Evolutionary conservation across 1,140 invertebrate genomes (phyloP).

Genomic region (Lepidurus couesii): DNA sequence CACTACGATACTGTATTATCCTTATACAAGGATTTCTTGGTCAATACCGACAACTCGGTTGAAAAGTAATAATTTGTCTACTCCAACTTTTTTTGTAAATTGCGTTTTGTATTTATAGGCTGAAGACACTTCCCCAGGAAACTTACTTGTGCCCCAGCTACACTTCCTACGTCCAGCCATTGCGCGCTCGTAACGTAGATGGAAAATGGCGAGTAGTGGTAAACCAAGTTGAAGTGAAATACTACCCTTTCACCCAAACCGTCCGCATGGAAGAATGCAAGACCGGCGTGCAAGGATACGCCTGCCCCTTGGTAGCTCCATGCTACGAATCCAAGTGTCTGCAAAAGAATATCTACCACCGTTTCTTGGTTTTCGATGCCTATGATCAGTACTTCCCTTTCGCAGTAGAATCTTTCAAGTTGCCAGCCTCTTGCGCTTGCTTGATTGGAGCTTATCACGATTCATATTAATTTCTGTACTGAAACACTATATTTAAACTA

Average conservation of each 20-base stretch:
- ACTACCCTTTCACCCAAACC: slow-evolving; percentile 40
- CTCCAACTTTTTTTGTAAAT: background rate
- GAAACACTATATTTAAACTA: background rate
- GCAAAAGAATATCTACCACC: slow-evolving; percentile 41
- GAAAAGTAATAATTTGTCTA: slow-evolving; percentile 27
- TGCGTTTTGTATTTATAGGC: slow-evolving; percentile 1
- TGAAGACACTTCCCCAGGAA: slow-evolving; percentile 38
- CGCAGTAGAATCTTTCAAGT: slow-evolving; percentile 40
- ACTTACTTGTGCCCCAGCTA: slow-evolving; percentile 38
- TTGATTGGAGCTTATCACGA: slow-evolving; percentile 36
- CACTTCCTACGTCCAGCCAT: slow-evolving; percentile 39
- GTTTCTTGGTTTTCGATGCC: slow-evolving; percentile 40
- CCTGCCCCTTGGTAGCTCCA: slow-evolving; percentile 39
- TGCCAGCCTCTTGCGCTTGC: slow-evolving; percentile 41
- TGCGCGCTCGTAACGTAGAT: slow-evolving; percentile 40
- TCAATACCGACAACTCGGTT: slow-evolving; percentile 39
- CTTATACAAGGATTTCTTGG: slow-evolving; percentile 39
- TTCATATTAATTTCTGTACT: slow-evolving; percentile 12
- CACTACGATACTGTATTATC: slow-evolving; percentile 37
- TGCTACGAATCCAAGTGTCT: slow-evolving; percentile 41
- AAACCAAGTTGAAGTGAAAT: slow-evolving; percentile 40
- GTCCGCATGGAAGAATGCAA: slow-evolving; percentile 40
- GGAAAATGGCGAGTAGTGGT: slow-evolving; percentile 42
- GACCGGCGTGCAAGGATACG: slow-evolving; percentile 32
- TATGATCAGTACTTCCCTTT: slow-evolving; percentile 41